Conservation (phyloP, 2,888 invertebrate species). For the Drosophila mimica region DNA sequence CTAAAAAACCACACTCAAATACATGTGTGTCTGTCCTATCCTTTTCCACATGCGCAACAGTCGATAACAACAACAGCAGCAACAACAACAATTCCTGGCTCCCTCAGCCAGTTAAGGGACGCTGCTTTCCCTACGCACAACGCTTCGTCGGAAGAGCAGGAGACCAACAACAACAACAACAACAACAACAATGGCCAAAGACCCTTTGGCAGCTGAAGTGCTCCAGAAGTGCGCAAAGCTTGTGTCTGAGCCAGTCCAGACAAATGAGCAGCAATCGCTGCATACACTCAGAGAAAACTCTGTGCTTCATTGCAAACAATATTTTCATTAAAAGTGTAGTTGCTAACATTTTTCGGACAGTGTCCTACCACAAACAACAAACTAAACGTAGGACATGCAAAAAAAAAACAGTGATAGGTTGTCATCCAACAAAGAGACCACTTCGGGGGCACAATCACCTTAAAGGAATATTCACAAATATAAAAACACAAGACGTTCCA, state of each 20-base stretch:
- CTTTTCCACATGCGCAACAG: constrained; percentile 63
- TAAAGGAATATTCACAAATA: neutral
- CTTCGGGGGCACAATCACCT: neutral
- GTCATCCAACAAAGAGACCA: constrained; percentile 37
- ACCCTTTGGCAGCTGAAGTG: constrained; percentile 72
- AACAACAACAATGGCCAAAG: constrained; percentile 26
- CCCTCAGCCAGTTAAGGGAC: constrained; percentile 35
- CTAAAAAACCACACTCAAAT: constrained; percentile 41
- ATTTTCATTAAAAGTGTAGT: neutral
- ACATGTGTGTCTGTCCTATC: constrained; percentile 34
- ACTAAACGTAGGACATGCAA: constrained; percentile 27
- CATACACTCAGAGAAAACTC: constrained; percentile 47
- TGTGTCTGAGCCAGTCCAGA: constrained; percentile 75
- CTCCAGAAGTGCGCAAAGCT: constrained; percentile 80
- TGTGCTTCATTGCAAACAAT: neutral
- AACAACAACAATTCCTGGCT: constrained; percentile 7
- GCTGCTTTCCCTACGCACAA: constrained; percentile 55
- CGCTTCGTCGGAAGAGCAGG: constrained; percentile 45
- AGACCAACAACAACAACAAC: constrained; percentile 24
- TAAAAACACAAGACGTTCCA: neutral
- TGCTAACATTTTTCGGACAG: constrained; percentile 34
- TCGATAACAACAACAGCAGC: constrained; percentile 24
- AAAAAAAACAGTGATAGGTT: constrained; percentile 41
- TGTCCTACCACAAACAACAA: constrained; percentile 25
- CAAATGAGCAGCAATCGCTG: constrained; percentile 72